Evolutionary conservation across 2,888 invertebrate genomes (phyloP), one percentile per base, ranked within the genome.

Genomic region (Caenorhabditis sp.): DNA sequence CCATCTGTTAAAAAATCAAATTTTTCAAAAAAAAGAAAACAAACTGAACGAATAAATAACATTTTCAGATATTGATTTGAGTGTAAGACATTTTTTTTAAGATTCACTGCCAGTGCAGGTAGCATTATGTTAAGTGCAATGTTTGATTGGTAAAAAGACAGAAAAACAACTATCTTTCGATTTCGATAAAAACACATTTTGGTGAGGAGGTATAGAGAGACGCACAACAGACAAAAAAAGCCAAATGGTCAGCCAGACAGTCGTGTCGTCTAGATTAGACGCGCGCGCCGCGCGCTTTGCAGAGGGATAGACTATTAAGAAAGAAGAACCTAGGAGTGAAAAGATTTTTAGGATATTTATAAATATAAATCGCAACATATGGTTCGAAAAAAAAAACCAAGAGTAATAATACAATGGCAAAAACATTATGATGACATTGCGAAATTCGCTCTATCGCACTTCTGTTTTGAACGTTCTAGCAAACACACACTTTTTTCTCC

Each of bases 371-470:
- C 20, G n/a, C 50, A 20, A 50, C 50, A 50, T n/a, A 50, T 50
- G 50, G 5, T 50, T 50, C 17, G 14, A 50, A 50, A 50, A 50
- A 50, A 50, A 50, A 50, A 50, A 50, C 17, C 4, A 50, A 52
- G 21, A 52, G 52, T 23, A 20, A 21, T 23, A 52, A n/a, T 52
- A n/a, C 50, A 4, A 50, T 50, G 20, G n/a, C n/a, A n/a, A n/a
- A 31, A 31, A 31, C 31, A 23, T 23, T 26, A 59, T 57, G 66
- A 67, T 67, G 63, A 71, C 52, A 67, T 67, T 67, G 59, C 59
- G 66, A 71, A 71, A 67, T 56, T 64, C 67, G 67, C 66, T 27
- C 70, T 31, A 49, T 27, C 36, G 70, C 59, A 67, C 70, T 54
- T 59, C 3, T 56, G 56, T 56, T 56, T 54, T 63, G 70, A 71